Base-by-base conservation (phyloP, 1,140 invertebrate genomes). In the Drosophila grimshawi region DNA sequence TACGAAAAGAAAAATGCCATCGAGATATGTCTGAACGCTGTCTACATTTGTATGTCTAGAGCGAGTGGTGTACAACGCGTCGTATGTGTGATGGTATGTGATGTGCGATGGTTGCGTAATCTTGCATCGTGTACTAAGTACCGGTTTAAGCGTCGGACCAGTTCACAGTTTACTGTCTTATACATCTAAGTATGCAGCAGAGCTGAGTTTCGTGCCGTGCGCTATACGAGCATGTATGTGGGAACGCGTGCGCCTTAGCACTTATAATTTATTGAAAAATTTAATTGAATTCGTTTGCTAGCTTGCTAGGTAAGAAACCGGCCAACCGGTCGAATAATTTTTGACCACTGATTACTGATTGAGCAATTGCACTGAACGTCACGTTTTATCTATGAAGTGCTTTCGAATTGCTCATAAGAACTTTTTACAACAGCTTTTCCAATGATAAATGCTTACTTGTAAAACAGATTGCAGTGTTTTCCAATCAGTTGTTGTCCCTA, bases 191-290 rank as follows among this genome's bases (percentile, higher is more conserved):
- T 69, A 73, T 63, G 41, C 68, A 48, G 52, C 45, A 55, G 33
- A 61, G 43, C 46, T 63, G 39, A 83, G 19, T 29, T 80, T 48
- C 72, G 66, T 76, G 72, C 71, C 72, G 61, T 78, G 57, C 37
- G 48, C 41, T 63, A 57, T 60, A 74, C 60, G 57, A 63, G 8
- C 45, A 60, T 75, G 33, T 55, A 43, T 7, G 27, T 52, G 49
- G 49, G 41, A 63, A 70, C 51, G 59, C 67, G 33, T 73, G 52
- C 29, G 39, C 60, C 69, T 81, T 74, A 68, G 75, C 82, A 86
- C 79, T 86, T 81, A 66, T 81, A 81, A 86, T 86, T 86, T 86
- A 86, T 86, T 86, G 79, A 69, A 76, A 86, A 86, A 86, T 86
- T 86, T 86, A 86, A 86, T 86, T 86, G 82, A 86, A 86, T 86